Evolutionary conservation across 2,797 vertebrate species (phyloP).

Genomic region (Alectoris magna): DNA sequence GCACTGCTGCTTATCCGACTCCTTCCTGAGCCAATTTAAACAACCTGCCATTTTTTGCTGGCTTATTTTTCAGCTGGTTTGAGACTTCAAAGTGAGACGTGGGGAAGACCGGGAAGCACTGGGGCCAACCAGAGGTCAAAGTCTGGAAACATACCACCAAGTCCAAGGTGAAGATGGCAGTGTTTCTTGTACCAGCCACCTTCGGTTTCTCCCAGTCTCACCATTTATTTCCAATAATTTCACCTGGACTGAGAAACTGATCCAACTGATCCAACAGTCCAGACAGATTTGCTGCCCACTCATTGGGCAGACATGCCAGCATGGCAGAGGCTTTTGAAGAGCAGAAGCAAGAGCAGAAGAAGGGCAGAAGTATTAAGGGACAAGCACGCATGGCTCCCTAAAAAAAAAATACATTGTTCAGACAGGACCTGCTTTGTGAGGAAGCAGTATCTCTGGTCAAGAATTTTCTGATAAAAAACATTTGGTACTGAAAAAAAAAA

Average conservation of each 20-base stretch:
- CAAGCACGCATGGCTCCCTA: not conserved
- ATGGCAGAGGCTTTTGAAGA: not conserved
- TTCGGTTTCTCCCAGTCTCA: not conserved
- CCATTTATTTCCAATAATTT: not conserved
- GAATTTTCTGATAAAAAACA: not conserved
- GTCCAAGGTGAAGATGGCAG: not conserved
- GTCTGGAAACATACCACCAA: not conserved
- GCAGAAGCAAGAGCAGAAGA: not conserved
- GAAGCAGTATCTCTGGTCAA: not conserved
- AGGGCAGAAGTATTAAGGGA: not conserved
- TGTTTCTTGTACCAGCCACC: not conserved
- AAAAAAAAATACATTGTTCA: not conserved
- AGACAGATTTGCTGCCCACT: not conserved
- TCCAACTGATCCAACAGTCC: not conserved
- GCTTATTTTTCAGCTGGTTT: conserved; percentile 8
- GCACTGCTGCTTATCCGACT: not conserved
- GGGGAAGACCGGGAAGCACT: not conserved
- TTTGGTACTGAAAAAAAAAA: not conserved
- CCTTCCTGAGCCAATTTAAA: conserved; percentile 7
- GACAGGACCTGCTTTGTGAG: not conserved
- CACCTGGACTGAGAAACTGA: not conserved
- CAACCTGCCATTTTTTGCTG: not conserved
- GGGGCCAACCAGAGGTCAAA: not conserved
- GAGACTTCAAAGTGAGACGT: conserved; percentile 3
- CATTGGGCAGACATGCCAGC: accelerated